A percentile compares a stretch with the other conserved stretches of the same genome.
Evolutionary conservation across 2,113 vertebrate genomes (phyloP).

Genomic region (Egretta garzetta): DNA sequence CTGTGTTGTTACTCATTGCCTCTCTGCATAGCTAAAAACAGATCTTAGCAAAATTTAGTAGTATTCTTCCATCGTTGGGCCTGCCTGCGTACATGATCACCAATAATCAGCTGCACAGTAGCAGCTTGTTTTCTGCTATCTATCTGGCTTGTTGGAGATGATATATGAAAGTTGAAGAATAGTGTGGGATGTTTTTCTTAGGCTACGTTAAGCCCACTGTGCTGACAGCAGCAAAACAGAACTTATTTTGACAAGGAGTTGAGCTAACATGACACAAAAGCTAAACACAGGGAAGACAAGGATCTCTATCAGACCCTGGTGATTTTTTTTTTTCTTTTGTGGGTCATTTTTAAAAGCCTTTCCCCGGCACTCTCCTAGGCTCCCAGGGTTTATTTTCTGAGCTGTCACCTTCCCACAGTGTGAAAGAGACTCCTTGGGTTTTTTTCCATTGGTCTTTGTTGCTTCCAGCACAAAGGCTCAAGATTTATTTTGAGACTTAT

Average conservation of each 20-base stretch:
- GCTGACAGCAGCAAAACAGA: conserved; percentile 66
- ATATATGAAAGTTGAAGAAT: conserved; percentile 49
- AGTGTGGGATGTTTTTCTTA: conserved; percentile 60
- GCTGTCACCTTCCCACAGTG: background rate
- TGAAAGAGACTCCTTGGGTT: background rate
- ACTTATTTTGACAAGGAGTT: conserved; percentile 57
- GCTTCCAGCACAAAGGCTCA: background rate
- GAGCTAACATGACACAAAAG: conserved; percentile 37
- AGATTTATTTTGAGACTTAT: background rate
- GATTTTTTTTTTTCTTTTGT: background rate
- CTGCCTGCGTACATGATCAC: conserved; percentile 22
- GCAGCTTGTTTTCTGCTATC: conserved; percentile 51
- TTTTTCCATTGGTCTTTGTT: background rate
- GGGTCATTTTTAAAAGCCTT: conserved; percentile 22
- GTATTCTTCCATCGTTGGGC: background rate
- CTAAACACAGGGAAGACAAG: background rate
- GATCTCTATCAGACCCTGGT: conserved; percentile 1
- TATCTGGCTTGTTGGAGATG: conserved; percentile 56
- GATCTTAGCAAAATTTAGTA: background rate
- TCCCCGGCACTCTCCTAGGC: background rate
- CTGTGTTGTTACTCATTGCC: background rate
- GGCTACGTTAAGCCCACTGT: conserved; percentile 59
- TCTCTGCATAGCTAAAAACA: background rate
- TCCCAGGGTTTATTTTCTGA: background rate
- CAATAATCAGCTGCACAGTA: conserved; percentile 10